phyloP scores from a whole-genome alignment of 2,113 vertebrate genomes.

The Ictidomys tridecemlineatus region DNA sequence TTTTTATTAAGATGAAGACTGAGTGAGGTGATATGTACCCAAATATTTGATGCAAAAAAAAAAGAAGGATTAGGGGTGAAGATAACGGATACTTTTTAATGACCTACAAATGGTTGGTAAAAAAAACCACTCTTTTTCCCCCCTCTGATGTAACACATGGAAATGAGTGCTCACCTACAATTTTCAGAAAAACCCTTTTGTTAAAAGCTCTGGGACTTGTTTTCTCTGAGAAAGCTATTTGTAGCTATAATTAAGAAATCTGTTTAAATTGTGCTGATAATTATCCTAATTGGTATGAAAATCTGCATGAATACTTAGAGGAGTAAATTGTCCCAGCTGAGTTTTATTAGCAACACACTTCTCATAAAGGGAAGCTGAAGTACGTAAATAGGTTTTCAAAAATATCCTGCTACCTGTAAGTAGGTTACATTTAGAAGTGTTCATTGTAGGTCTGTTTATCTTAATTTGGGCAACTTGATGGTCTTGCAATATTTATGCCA shows the following conservation, averaged over 20 bases:
- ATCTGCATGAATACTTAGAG: constrained; percentile 47
- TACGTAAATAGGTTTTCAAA: constrained; percentile 73
- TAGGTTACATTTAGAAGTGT: constrained; percentile 58
- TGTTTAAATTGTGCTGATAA: constrained; percentile 61
- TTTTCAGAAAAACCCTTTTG: constrained; percentile 63
- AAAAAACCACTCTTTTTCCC: neutral
- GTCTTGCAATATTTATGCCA: constrained; percentile 60
- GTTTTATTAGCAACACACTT: constrained; percentile 57
- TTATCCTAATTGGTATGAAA: constrained; percentile 63
- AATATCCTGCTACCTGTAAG: constrained; percentile 59
- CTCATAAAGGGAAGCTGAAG: constrained; percentile 57
- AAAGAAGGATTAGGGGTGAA: neutral
- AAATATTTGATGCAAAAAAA: constrained; percentile 44
- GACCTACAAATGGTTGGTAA: constrained; percentile 2
- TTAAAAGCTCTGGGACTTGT: constrained; percentile 72
- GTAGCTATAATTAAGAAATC: constrained; percentile 66
- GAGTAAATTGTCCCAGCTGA: constrained; percentile 33
- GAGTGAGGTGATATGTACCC: neutral
- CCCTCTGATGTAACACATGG: neutral
- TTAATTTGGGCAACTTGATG: constrained; percentile 65
- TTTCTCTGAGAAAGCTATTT: constrained; percentile 65
- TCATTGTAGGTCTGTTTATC: constrained; percentile 49
- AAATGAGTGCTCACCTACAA: constrained; percentile 58
- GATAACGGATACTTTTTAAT: constrained; percentile 8
- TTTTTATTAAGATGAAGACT: neutral